These are phyloP conservation scores for Steinernema hermaphroditum DNA, from an alignment of 2,888 invertebrate species.

Conservation along the genomic window DNA sequence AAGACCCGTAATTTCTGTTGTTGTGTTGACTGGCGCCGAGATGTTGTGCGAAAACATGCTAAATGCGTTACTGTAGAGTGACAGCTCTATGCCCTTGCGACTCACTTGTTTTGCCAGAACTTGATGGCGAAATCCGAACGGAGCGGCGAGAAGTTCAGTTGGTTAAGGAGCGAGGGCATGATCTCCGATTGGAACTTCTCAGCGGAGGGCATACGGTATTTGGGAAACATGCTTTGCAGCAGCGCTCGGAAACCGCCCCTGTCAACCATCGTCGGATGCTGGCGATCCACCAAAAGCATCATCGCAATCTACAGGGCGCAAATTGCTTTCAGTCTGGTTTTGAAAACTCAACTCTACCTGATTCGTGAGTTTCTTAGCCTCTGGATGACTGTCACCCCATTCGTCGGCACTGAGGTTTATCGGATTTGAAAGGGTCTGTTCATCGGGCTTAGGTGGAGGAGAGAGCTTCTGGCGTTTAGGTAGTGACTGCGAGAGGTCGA, in stretches of 20 bases:
- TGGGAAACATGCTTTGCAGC: conserved; percentile 46
- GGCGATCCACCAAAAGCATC: conserved; percentile 54
- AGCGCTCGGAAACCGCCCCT: conserved; percentile 52
- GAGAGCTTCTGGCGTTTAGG: conserved; percentile 18
- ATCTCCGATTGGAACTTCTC: conserved; percentile 46
- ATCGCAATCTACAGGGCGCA: conserved; percentile 47
- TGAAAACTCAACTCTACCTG: neutral
- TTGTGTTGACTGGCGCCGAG: conserved; percentile 15
- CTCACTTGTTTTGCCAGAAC: conserved; percentile 28
- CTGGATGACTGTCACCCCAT: conserved; percentile 1
- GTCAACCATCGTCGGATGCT: conserved; percentile 51
- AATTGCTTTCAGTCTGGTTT: neutral
- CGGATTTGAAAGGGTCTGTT: neutral
- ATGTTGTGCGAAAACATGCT: conserved; percentile 26
- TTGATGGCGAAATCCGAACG: neutral
- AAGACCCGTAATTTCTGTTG: conserved; percentile 22
- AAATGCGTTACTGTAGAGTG: neutral
- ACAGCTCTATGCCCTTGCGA: neutral
- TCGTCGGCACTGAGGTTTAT: conserved; percentile 6
- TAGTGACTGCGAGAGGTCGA: conserved; percentile 15
- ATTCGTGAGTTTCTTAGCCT: conserved; percentile 18
- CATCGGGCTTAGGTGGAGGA: neutral
- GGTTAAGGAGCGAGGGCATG: conserved; percentile 43
- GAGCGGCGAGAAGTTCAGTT: conserved; percentile 15
- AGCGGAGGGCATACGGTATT: conserved; percentile 47